These are phyloP conservation scores for Trematocara variabile DNA, from an alignment of 2,113 vertebrate species.

Conservation along the genomic window DNA sequence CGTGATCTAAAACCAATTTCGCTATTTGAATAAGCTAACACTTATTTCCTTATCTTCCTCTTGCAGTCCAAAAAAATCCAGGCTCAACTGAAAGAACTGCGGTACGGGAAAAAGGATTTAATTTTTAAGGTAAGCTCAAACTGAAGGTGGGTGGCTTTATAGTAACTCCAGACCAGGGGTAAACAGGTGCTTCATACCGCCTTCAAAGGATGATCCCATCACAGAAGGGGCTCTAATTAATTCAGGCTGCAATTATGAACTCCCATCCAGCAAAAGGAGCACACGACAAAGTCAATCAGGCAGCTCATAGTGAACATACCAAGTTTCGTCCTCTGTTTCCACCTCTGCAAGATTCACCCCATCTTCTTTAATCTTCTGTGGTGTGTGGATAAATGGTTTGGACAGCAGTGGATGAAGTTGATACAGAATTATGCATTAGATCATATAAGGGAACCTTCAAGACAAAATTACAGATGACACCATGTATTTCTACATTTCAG, in stretches of 20 bases:
- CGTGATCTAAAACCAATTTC: constrained; percentile 79
- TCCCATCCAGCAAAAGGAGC: constrained; percentile 1
- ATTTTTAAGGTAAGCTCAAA: constrained; percentile 92
- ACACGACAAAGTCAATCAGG: constrained; percentile 10
- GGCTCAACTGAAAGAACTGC: constrained; percentile 96
- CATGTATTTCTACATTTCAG: background rate
- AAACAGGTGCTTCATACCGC: constrained; percentile 45
- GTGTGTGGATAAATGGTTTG: constrained; percentile 1
- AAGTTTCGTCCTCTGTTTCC: background rate
- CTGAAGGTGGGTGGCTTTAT: constrained; percentile 37
- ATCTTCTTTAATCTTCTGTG: constrained; percentile 8
- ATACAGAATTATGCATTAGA: constrained; percentile 16
- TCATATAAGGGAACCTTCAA: background rate
- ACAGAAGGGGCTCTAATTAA: constrained; percentile 38
- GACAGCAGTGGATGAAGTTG: background rate
- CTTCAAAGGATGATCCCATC: constrained; percentile 56
- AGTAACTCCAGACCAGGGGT: constrained; percentile 32
- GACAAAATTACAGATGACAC: constrained; percentile 15
- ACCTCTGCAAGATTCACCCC: background rate
- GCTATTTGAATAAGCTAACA: constrained; percentile 69
- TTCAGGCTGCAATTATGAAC: constrained; percentile 45
- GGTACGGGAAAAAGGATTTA: constrained; percentile 98
- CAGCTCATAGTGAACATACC: background rate
- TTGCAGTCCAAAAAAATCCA: constrained; percentile 98
- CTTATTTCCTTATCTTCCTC: constrained; percentile 71